Conservation (phyloP, 2,797 vertebrate species). For the Spea hammondii region DNA sequence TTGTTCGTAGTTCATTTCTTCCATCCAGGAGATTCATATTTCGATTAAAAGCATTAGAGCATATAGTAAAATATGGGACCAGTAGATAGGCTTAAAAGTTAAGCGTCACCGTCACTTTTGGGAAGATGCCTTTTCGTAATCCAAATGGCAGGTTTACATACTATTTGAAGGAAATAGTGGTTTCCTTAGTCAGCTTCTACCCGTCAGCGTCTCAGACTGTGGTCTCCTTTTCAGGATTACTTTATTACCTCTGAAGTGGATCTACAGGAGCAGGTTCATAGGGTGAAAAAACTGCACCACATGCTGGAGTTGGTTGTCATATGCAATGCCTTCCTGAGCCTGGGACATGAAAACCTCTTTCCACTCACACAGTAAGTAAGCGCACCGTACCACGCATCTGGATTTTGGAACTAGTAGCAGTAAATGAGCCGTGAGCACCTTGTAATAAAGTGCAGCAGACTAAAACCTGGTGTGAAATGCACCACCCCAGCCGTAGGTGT, state of each 20-base stretch:
- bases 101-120: too few relatives aligned
- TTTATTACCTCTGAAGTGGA: conserved; percentile 82
- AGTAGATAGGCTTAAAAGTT: too few relatives aligned
- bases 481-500: too few relatives aligned
- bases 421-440: not conserved
- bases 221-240: conserved; percentile 73
- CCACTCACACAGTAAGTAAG: conserved; percentile 83
- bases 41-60: too few relatives aligned
- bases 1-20: too few relatives aligned
- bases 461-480: not conserved
- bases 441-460: not conserved
- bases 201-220: not conserved
- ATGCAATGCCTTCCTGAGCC: conserved; percentile 81
- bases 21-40: too few relatives aligned
- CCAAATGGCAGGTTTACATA: too few relatives aligned
- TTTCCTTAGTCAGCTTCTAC: too few relatives aligned
- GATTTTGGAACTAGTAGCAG: not conserved
- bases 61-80: too few relatives aligned
- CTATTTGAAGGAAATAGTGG: too few relatives aligned
- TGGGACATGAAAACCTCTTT: conserved; percentile 87
- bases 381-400: too few relatives aligned
- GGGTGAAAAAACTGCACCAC: conserved; percentile 90
- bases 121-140: too few relatives aligned
- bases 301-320: conserved; percentile 87
- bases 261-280: conserved; percentile 83